These are phyloP conservation scores for Pegea sp. DNA, from an alignment of 23 tunicate genomes.

Conservation along the genomic window DNA sequence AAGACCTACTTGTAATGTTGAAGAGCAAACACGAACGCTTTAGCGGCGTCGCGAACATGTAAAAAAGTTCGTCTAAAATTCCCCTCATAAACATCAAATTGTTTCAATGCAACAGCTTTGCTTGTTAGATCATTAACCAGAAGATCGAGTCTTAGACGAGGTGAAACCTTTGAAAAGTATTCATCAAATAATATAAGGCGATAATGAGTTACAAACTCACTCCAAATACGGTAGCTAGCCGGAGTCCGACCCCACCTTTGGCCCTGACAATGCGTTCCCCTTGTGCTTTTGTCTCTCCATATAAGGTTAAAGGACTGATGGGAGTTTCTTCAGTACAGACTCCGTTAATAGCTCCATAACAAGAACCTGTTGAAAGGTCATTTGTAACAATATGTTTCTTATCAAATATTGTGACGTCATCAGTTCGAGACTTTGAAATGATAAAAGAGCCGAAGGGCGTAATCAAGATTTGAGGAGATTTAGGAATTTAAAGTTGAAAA, in stretches of 20 bases:
- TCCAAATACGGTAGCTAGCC: constrained; percentile 97
- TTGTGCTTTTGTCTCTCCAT: constrained; percentile 83
- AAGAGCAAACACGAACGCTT: constrained; percentile 67
- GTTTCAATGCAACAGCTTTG: constrained; percentile 51
- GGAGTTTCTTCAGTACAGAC: constrained; percentile 96
- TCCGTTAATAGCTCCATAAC: constrained; percentile 72
- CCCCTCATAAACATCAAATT: constrained; percentile 90
- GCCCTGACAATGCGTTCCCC: constrained; percentile 61
- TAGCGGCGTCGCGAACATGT: constrained; percentile 90
- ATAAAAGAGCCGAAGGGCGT: no score
- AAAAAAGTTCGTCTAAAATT: constrained; percentile 86
- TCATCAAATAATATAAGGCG: background rate
- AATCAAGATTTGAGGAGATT: background rate
- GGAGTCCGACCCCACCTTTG: constrained; percentile 82
- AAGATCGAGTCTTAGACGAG: constrained; percentile 82
- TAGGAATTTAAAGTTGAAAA: no score
- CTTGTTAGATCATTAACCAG: constrained; percentile 78
- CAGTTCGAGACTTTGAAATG: no score
- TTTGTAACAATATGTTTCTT: no score
- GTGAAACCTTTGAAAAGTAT: constrained; percentile 37
- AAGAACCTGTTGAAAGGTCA: constrained; percentile 36
- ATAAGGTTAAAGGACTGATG: constrained; percentile 82
- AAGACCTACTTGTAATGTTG: constrained; percentile 68
- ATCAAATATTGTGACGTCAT: no score
- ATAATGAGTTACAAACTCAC: constrained; percentile 18